Percentiles rank a stretch among this genome's conserved stretches.
Evolutionary conservation across 2,888 invertebrate species (phyloP).

Genomic region (Drosophila picticornis): DNA sequence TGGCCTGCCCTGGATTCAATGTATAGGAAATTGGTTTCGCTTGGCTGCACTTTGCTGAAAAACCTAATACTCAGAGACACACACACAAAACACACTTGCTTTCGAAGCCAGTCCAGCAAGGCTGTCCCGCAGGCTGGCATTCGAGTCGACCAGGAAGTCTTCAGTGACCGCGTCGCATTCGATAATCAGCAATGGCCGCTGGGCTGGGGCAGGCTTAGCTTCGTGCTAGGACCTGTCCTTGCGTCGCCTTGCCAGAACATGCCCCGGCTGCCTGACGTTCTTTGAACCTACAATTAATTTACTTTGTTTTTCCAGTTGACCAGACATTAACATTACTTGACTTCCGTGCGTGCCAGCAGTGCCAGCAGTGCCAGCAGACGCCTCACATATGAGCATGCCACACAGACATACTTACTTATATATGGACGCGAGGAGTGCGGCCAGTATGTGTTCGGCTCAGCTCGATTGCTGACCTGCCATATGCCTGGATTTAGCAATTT

Average conservation of each 20-base stretch:
- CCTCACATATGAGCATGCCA: slow-evolving; percentile 30
- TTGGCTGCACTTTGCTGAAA: slow-evolving; percentile 74
- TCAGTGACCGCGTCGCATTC: slow-evolving; percentile 81
- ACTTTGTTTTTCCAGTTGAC: slow-evolving; percentile 84
- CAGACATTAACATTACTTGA: slow-evolving; percentile 82
- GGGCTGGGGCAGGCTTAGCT: slow-evolving; percentile 41
- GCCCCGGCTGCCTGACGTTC: slow-evolving; percentile 48
- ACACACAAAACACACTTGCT: slow-evolving; percentile 12
- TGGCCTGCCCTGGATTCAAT: slow-evolving; percentile 51
- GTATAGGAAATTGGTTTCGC: slow-evolving; percentile 81
- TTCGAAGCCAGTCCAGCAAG: background rate
- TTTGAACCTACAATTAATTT: slow-evolving; percentile 83
- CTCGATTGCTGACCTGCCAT: slow-evolving; percentile 79
- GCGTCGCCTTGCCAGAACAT: slow-evolving; percentile 7
- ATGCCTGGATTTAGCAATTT: slow-evolving; percentile 77
- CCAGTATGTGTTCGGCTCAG: slow-evolving; percentile 14
- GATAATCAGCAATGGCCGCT: slow-evolving; percentile 71
- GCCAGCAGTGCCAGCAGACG: slow-evolving; percentile 31
- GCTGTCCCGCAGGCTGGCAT: slow-evolving; percentile 31
- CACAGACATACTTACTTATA: background rate
- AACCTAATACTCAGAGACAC: slow-evolving; percentile 59
- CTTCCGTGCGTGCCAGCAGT: slow-evolving; percentile 73
- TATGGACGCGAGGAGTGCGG: background rate
- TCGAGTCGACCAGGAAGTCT: slow-evolving; percentile 73
- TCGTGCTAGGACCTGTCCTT: slow-evolving; percentile 31